A percentile compares a stretch with the other conserved stretches of the same genome.
phyloP scores from a whole-genome alignment of 2,888 invertebrate species.

The Rhopalosiphum nymphaeae region DNA sequence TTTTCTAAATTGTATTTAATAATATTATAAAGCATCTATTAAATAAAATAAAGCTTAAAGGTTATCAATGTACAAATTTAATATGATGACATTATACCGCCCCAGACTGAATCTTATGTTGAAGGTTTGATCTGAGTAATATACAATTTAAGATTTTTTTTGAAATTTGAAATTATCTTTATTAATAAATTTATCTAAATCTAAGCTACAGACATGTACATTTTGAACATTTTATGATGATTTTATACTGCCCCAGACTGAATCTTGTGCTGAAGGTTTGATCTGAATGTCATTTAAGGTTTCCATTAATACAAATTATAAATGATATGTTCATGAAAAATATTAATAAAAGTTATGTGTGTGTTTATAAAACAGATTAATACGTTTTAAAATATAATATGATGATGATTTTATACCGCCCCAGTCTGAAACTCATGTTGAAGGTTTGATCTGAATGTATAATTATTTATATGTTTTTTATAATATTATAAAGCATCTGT shows the following conservation, averaged over 20 bases:
- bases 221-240: background rate
- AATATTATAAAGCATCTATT: too few species aligned
- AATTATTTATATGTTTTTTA: background rate
- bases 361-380: too few species aligned
- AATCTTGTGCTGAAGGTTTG: slow-evolving; percentile 31
- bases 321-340: too few species aligned
- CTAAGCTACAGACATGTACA: background rate
- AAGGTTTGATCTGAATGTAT: background rate
- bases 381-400: too few species aligned
- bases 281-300: background rate
- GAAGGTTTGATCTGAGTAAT: slow-evolving; percentile 32
- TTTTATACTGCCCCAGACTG: background rate
- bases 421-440: slow-evolving; percentile 35
- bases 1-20: background rate
- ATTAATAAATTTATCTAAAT: background rate
- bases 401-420: background rate
- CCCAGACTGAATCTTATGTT: slow-evolving; percentile 25
- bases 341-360: too few species aligned
- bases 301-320: background rate
- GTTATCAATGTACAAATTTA: too few species aligned
- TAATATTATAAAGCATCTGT: background rate
- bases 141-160: too few species aligned
- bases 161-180: too few species aligned
- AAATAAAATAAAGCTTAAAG: too few species aligned
- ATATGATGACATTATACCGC: background rate